These are phyloP conservation scores for Enteromius treurensis DNA, from an alignment of 2,797 vertebrate genomes.

Conservation along the genomic window DNA sequence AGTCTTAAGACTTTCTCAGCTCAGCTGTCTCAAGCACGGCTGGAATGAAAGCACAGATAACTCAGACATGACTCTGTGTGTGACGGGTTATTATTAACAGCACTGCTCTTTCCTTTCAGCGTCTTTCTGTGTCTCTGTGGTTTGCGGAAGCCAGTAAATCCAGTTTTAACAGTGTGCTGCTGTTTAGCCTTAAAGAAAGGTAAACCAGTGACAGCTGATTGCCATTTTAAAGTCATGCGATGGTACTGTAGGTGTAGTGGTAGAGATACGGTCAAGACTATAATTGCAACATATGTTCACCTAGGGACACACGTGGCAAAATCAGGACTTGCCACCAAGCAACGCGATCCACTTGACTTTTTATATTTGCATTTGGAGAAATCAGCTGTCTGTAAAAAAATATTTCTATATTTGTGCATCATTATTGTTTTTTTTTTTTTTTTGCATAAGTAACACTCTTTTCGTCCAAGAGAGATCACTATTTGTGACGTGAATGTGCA, in stretches of 20 bases:
- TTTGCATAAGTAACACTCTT: not conserved
- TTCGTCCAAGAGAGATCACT: too few relatives aligned
- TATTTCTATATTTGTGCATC: not conserved
- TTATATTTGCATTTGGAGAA: not conserved
- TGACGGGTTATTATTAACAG: constrained; percentile 36
- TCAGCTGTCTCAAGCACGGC: constrained; percentile 43
- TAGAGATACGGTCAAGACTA: too few relatives aligned
- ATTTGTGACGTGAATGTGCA: too few relatives aligned
- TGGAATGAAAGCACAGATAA: constrained; percentile 34
- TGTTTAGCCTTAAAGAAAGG: not conserved
- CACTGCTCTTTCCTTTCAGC: not conserved
- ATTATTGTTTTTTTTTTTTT: not conserved
- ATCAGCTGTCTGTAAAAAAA: not conserved
- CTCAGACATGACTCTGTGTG: constrained; percentile 16
- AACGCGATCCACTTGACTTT: not conserved
- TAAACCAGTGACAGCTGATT: not conserved
- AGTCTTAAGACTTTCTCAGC: not conserved
- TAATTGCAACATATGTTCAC: too few relatives aligned
- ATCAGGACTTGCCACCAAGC: not conserved
- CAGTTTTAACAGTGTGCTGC: too few relatives aligned
- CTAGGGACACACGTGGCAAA: too few relatives aligned
- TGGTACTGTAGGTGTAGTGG: too few relatives aligned
- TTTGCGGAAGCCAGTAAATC: not conserved
- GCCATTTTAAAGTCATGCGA: not conserved
- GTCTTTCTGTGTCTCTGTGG: not conserved